Base-by-base conservation (phyloP, 2,797 vertebrate genomes). In the Pyrocephalus nanus region DNA sequence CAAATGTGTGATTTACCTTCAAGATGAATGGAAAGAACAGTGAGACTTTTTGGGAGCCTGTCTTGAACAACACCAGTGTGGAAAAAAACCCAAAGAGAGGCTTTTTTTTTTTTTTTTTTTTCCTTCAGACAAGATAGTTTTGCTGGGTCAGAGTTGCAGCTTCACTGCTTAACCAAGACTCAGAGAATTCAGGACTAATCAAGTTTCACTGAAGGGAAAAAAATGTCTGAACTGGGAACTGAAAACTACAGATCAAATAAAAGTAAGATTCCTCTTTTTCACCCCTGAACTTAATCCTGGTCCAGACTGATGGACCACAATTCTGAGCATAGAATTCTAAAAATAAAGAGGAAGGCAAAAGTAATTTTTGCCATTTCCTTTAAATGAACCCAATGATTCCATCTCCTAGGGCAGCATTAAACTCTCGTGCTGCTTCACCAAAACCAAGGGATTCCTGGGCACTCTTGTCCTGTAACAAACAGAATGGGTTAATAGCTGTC, bases 401-500 rank as follows among this genome's bases (percentile, higher is more conserved):
- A 1, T 50, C 71, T 85, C 79, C 71, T 40, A 55, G 54, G 42
- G 30, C 64, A 91, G 66, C 79, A 76, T 64, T 75, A 76, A 92
- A 79, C 60, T 76, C 86, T 73, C 5, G 0, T 40, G 57, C 65
- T 47, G 70, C 69, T 94, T 79, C 91, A 50, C 29, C 23, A 84
- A 96, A 96, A 95, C 76, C 92, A 90, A 92, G 90, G 83, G 61
- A 72, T 66, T 65, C 71, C 58, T 72, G 2, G 8, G 61, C 36
- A 64, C 92, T 83, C 66, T 95, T 92, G 93, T 88, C 81, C 83
- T 8, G 21, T 92, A 94, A 91, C 90, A 95, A 95, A 96, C 87
- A 93, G 87, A 94, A 88, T 70, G 72, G 93, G 95, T 86, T 96
- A 96, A 92, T 88, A 77, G 93, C 94, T 86, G 87, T 74, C 90